Percentiles rank a stretch among this genome's conserved stretches.
Conservation (phyloP, 2,797 vertebrate genomes). For the Austrolebias charrua region DNA sequence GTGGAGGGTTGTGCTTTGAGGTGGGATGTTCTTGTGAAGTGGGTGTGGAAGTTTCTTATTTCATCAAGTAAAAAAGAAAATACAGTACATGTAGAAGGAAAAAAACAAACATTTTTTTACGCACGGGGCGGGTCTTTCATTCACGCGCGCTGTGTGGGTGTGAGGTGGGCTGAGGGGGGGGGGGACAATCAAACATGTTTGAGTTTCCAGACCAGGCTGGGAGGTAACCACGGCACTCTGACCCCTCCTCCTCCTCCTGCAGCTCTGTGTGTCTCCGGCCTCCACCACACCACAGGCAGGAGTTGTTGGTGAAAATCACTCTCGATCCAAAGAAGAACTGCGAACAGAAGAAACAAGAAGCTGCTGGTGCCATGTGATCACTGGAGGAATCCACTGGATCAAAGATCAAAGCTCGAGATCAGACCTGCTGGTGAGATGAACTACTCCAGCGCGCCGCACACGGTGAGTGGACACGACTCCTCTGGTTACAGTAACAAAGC, state of each 20-base stretch:
- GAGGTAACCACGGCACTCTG: slow-evolving; percentile 62
- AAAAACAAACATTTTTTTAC: slow-evolving; percentile 52
- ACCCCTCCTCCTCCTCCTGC: slow-evolving; percentile 57
- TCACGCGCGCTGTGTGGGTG: slow-evolving; percentile 51
- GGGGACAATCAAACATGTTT: slow-evolving; percentile 74
- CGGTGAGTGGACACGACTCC: slow-evolving; percentile 78
- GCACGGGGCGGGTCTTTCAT: slow-evolving; percentile 72
- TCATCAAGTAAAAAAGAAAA: not conserved
- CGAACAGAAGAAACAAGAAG: not conserved
- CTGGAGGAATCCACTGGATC: slow-evolving; percentile 35
- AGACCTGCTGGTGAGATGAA: slow-evolving; percentile 74
- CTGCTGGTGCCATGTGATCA: slow-evolving; percentile 60
- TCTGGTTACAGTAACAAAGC: slow-evolving; percentile 71
- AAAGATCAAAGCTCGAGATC: slow-evolving; percentile 29
- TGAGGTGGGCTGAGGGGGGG: slow-evolving; percentile 48
- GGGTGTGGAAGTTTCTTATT: slow-evolving; percentile 37
- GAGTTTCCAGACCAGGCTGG: slow-evolving; percentile 78
- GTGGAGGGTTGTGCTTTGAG: slow-evolving; percentile 12
- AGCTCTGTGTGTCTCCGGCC: slow-evolving; percentile 40
- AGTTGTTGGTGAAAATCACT: slow-evolving; percentile 25
- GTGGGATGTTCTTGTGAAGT: slow-evolving; percentile 42
- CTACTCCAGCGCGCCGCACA: slow-evolving; percentile 81
- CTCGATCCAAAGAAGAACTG: slow-evolving; percentile 22
- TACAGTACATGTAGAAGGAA: not conserved
- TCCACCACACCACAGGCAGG: slow-evolving; percentile 29